phyloP scores from a whole-genome alignment of 2,888 invertebrate species.

The Melieria crassipennis region DNA sequence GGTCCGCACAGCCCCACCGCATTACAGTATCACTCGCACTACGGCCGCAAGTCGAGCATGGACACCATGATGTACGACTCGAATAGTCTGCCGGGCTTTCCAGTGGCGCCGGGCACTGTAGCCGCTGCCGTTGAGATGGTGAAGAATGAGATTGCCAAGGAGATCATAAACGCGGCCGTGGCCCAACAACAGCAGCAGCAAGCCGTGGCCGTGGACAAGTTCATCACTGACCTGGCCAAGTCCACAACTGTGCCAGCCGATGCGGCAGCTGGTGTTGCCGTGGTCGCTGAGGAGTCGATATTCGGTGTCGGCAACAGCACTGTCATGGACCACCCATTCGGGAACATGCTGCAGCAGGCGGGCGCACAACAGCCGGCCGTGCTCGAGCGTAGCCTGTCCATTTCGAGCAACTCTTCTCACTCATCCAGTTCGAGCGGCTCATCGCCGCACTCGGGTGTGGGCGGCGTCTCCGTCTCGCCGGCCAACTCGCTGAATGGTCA shows the following conservation, averaged over 20 bases:
- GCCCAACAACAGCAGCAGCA: slow-evolving; percentile 68
- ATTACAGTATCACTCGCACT: slow-evolving; percentile 54
- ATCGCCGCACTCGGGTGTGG: slow-evolving; percentile 38
- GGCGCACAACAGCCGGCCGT: slow-evolving; percentile 39
- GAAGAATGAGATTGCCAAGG: slow-evolving; percentile 71
- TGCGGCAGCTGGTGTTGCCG: slow-evolving; percentile 47
- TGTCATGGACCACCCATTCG: slow-evolving; percentile 59
- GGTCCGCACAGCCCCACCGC: slow-evolving; percentile 52
- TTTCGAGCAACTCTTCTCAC: slow-evolving; percentile 62
- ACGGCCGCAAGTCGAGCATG: slow-evolving; percentile 55
- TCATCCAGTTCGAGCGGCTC: slow-evolving; percentile 43
- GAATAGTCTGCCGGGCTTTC: slow-evolving; percentile 58
- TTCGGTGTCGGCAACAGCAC: slow-evolving; percentile 46
- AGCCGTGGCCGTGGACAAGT: slow-evolving; percentile 64
- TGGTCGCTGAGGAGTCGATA: slow-evolving; percentile 48
- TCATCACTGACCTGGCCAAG: slow-evolving; percentile 57
- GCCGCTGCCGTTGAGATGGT: slow-evolving; percentile 61
- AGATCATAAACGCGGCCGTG: slow-evolving; percentile 64
- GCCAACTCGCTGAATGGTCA: slow-evolving; percentile 51
- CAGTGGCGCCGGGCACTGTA: slow-evolving; percentile 48
- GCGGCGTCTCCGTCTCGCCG: slow-evolving; percentile 48
- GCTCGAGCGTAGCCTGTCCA: slow-evolving; percentile 65
- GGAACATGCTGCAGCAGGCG: slow-evolving; percentile 55
- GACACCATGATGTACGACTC: slow-evolving; percentile 60
- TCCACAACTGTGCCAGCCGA: slow-evolving; percentile 52